phyloP scores from a whole-genome alignment of 2,888 invertebrate species.

The Epirrita christyi region DNA sequence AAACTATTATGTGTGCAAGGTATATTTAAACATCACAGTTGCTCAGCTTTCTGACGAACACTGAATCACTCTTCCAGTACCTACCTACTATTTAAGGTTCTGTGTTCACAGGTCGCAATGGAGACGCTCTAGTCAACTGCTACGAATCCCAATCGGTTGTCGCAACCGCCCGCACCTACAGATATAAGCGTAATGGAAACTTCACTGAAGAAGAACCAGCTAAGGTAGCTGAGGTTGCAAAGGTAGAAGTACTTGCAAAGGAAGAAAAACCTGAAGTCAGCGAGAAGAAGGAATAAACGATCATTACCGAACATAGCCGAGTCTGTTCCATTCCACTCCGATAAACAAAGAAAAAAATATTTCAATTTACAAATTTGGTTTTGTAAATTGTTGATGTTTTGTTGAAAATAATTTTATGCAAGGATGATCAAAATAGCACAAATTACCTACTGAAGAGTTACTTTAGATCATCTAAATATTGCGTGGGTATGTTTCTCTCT shows the following conservation, averaged over 20 bases:
- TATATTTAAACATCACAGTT: not conserved
- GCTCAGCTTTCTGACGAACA: not conserved
- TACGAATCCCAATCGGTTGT: conserved; percentile 74
- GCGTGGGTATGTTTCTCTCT: conserved; percentile 4
- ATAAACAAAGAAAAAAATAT: not conserved
- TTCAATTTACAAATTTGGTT: conserved; percentile 4
- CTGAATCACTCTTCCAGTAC: too few species aligned
- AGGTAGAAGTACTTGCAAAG: conserved; percentile 36
- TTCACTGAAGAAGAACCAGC: too few species aligned
- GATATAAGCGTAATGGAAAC: conserved; percentile 75
- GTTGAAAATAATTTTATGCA: conserved; percentile 5
- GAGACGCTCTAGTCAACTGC: conserved; percentile 86
- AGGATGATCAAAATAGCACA: not conserved
- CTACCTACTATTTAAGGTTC: too few species aligned
- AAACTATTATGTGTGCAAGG: too few species aligned
- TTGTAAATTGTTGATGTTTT: conserved; percentile 7
- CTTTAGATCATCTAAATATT: conserved; percentile 1
- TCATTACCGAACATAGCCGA: conserved; percentile 14
- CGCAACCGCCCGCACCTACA: conserved; percentile 69
- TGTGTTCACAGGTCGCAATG: conserved; percentile 79
- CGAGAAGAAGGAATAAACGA: conserved; percentile 34
- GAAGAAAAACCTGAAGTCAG: conserved; percentile 28
- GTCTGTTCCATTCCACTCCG: conserved; percentile 21
- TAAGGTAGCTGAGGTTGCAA: too few species aligned
- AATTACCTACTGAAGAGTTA: not conserved